Evolutionary conservation across 2,888 invertebrate species (phyloP), one percentile per base, ranked within the genome.

Genomic region (Andrena camellia): DNA sequence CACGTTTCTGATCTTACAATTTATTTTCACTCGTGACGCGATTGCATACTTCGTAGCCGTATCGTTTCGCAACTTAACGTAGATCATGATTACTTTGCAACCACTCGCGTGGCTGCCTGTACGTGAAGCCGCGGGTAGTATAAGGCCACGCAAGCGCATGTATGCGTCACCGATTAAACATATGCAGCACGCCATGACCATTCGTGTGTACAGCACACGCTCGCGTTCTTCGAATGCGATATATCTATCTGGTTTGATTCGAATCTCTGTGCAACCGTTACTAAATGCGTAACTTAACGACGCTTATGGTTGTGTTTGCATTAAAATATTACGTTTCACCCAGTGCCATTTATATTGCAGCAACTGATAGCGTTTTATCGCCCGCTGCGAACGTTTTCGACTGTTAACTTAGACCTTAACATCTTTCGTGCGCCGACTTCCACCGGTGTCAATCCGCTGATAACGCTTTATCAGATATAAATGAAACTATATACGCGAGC

Each of bases 131-230:
- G 17, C 52, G 57, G 10, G 23, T 48, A 62, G 57, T 50, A 57
- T 72, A 52, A 42, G 20, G 29, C 29, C 29, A 57, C 7, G 31
- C 4, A 48, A 68, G 31, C 20, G 48, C n/a, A 48, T 17, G 50
- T 50, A 17, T 35, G 70, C 60, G 70, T 75, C 66, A 79, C 59
- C 70, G 42, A 81, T 81, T 48, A 81, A 74, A 74, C 66, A 74
- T 42, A 42, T 79, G 67, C 48, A 70, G 29, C 20, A 74, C 66
- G 54, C 60, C 66, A 74, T 81, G 62, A 74, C 73, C 60, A 75
- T 80, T 75, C 42, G 33, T 33, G 54, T 52, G 63, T 50, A 13
- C 26, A 73, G 57, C 33, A 26, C 54, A 67, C 8, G 23, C 8
- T 57, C 33, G 29, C 20, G 31, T 69, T 60, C 50, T 48, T 67